phyloP scores from a whole-genome alignment of 2,888 invertebrate species.

The Lasioglossum malachurum region DNA sequence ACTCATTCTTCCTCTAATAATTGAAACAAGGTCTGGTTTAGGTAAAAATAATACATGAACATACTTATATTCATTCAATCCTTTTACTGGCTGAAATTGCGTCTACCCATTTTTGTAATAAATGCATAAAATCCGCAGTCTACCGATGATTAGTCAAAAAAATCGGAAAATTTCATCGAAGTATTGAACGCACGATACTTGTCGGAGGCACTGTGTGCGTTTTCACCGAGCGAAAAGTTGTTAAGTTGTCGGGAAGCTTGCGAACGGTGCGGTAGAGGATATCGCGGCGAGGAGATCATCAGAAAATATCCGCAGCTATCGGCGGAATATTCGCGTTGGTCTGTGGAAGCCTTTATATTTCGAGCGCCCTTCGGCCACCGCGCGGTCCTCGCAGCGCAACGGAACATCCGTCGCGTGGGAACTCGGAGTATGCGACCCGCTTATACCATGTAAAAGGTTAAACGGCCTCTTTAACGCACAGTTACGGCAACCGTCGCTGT shows the following conservation, averaged over 20 bases:
- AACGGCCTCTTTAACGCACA: conserved; percentile 79
- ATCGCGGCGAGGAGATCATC: neutral
- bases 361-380: conserved; percentile 45
- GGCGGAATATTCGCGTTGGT: neutral
- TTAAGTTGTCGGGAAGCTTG: neutral
- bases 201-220: neutral
- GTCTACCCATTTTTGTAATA: too few species aligned
- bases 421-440: conserved; percentile 75
- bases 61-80: too few species aligned
- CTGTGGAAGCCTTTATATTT: conserved; percentile 6
- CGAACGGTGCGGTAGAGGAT: neutral
- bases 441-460: conserved; percentile 76
- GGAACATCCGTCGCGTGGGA: conserved; percentile 77
- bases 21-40: too few species aligned
- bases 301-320: conserved; percentile 23
- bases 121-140: neutral
- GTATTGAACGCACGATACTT: neutral
- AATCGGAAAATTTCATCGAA: neutral
- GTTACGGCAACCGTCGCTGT: conserved; percentile 58
- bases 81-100: too few species aligned
- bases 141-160: neutral
- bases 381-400: conserved; percentile 53
- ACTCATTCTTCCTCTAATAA: too few species aligned
- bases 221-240: neutral
- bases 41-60: too few species aligned